phyloP scores from a whole-genome alignment of 2,113 vertebrate genomes.

The Rhinopomastus cyanomelas region DNA sequence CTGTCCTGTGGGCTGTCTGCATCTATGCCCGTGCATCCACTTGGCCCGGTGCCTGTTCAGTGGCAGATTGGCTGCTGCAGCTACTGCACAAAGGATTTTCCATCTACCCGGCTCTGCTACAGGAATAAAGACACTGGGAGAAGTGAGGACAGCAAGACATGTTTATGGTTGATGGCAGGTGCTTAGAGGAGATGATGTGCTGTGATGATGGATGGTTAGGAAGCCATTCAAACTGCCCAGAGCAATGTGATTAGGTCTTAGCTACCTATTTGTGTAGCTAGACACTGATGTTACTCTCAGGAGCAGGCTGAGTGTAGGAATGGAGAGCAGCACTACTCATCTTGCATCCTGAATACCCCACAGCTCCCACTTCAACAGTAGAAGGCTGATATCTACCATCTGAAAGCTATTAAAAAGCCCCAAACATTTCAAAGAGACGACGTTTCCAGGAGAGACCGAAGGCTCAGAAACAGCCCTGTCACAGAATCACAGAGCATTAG shows the following conservation, averaged over 20 bases:
- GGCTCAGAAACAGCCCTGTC: not conserved
- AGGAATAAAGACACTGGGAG: constrained; percentile 20
- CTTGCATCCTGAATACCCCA: not conserved
- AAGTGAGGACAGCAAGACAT: not conserved
- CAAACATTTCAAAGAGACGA: not conserved
- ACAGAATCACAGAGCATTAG: too few species aligned
- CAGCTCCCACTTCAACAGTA: not conserved
- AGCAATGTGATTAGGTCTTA: not conserved
- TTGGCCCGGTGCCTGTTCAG: constrained; percentile 68
- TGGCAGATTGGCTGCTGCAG: constrained; percentile 60
- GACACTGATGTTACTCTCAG: not conserved
- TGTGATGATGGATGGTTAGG: not conserved
- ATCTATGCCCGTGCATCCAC: constrained; percentile 65
- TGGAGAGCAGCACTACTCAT: not conserved
- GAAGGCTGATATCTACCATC: not conserved
- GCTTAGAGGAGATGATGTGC: not conserved
- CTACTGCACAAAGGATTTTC: constrained; percentile 59
- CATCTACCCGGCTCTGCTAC: not conserved
- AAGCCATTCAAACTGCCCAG: not conserved
- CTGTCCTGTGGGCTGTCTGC: constrained; percentile 70
- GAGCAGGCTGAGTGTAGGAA: not conserved
- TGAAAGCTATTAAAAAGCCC: not conserved
- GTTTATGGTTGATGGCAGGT: not conserved
- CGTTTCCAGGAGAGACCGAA: not conserved
- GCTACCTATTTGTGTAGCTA: not conserved